Conservation (phyloP, 2,113 vertebrate species). For the Pitta sordida region DNA sequence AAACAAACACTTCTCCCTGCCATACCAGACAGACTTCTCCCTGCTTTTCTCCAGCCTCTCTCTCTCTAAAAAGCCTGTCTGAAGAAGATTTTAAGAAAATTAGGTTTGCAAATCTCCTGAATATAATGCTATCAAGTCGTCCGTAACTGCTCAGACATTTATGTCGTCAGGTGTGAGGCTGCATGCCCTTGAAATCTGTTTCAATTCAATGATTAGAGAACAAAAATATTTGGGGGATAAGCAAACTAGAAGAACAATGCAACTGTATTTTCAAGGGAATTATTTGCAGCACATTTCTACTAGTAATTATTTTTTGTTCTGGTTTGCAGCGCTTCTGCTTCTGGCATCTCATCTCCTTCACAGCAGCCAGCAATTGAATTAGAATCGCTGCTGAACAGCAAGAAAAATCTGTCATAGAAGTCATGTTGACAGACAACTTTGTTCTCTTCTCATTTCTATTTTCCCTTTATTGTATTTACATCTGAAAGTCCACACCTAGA, state of each 20-base stretch:
- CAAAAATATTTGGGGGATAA: slow-evolving; percentile 37
- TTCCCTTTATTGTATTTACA: slow-evolving; percentile 54
- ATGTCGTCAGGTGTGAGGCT: background rate
- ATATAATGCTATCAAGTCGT: background rate
- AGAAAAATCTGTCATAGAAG: slow-evolving; percentile 66
- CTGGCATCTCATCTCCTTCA: slow-evolving; percentile 70
- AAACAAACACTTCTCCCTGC: background rate
- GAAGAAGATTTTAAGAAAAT: slow-evolving; percentile 11
- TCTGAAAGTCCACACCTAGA: slow-evolving; percentile 42
- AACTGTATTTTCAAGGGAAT: slow-evolving; percentile 48
- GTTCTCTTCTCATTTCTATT: slow-evolving; percentile 47
- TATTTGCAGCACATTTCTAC: slow-evolving; percentile 59
- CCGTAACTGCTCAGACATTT: background rate
- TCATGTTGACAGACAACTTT: slow-evolving; percentile 64
- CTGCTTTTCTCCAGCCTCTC: background rate
- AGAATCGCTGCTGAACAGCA: slow-evolving; percentile 63
- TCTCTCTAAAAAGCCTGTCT: background rate
- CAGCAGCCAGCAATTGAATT: slow-evolving; percentile 70
- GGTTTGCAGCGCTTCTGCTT: slow-evolving; percentile 61
- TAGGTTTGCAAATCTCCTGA: slow-evolving; percentile 1
- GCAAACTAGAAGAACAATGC: slow-evolving; percentile 11
- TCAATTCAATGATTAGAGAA: slow-evolving; percentile 17
- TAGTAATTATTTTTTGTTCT: slow-evolving; percentile 70
- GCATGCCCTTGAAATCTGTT: background rate
- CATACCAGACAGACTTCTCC: background rate